Base-by-base conservation (phyloP, 2,888 invertebrate species). In the Pollenia griseotomentosa region DNA sequence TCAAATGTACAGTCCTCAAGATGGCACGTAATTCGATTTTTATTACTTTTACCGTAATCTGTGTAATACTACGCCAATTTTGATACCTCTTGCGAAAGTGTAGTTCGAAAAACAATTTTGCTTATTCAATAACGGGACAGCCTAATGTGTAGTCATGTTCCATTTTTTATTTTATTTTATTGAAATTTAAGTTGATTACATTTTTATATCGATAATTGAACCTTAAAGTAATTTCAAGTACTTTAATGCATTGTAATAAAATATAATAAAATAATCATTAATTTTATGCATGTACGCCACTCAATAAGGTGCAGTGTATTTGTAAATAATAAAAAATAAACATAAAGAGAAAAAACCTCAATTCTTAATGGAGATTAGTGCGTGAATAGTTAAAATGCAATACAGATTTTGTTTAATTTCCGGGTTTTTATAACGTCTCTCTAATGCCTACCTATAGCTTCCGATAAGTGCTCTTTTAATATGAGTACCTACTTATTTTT, bases 191-290 rank as follows among this genome's bases (percentile, higher is more conserved):
- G 12, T 57, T 66, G 33, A 78, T 78, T 48, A 48, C 40, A 78
- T 59, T 68, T 68, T 48, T 59, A 46, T 66, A 53, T 57, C 61
- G 40, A 59, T 78, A 57, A 68, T 68, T 78, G 40, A 78, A 68
- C 48, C 46, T 68, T 48, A 59, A 68, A 59, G 68, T 59, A 78
- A 57, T 78, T 57, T 68, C 16, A 59, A 65, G 59, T 44, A 51
- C 59, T 68, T 57, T 40, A 68, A 59, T 57, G 55, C 42, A 57
- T 66, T 57, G 11, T 42, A 66, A 57, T 66, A 8, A 66, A 78
- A 66, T 57, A n/a, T 55, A 59, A 61, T 61, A 55, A 70, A 70
- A 70, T 55, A 74, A 16, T 40, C 14, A n/a, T 61, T 74, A 74
- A 74, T 61, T 33, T n/a, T 40, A 12, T 61, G 48, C 12, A 74